Conservation (phyloP, 1,140 invertebrate species). For the Bombus polaris region DNA sequence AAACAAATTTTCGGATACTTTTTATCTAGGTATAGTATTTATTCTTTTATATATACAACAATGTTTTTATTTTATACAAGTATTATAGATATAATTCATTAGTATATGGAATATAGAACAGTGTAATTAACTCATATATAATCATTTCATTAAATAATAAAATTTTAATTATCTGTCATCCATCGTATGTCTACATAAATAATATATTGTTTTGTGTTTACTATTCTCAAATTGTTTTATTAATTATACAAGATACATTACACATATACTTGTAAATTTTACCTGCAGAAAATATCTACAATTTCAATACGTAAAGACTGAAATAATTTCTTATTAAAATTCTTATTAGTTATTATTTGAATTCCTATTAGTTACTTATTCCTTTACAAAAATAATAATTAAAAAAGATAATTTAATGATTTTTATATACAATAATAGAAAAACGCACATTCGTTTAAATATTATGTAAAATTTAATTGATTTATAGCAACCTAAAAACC, state of each 20-base stretch:
- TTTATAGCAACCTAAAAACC: neutral
- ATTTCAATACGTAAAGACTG: neutral
- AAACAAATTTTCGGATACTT: neutral
- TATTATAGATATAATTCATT: neutral
- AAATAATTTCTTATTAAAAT: neutral
- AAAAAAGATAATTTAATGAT: neutral
- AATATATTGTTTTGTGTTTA: neutral
- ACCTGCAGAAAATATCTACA: neutral
- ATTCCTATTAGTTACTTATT: too few species aligned
- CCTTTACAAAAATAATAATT: neutral
- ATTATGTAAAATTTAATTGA: neutral
- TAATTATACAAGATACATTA: too few species aligned
- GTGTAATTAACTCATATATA: neutral
- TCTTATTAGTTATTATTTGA: too few species aligned
- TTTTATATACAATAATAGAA: neutral
- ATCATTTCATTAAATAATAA: neutral
- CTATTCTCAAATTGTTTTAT: too few species aligned
- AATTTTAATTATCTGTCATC: neutral
- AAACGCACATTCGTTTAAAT: neutral
- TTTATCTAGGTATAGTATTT: neutral
- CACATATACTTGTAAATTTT: too few species aligned
- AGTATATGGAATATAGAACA: neutral
- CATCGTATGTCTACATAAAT: neutral
- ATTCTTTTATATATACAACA: neutral
- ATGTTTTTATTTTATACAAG: neutral